Conservation (phyloP, 2,113 vertebrate species). For the Tychaedon coryphoeus region DNA sequence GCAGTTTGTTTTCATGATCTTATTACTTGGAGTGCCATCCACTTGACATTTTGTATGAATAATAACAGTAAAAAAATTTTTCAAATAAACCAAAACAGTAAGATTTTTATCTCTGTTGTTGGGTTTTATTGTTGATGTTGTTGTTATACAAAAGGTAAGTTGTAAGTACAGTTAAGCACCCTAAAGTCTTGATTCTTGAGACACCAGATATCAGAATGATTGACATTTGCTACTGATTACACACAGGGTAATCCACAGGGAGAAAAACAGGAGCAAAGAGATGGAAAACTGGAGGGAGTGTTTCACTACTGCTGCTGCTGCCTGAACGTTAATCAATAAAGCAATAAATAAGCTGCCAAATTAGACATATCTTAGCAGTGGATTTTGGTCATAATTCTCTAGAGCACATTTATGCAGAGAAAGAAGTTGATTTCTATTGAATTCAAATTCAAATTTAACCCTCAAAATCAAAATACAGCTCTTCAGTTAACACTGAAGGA, state of each 20-base stretch:
- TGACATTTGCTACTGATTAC: slow-evolving; percentile 12
- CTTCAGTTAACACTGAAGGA: neutral
- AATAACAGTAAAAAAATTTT: neutral
- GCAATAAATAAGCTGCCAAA: slow-evolving; percentile 56
- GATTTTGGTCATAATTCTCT: slow-evolving; percentile 50
- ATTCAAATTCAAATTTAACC: slow-evolving; percentile 49
- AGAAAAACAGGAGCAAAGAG: slow-evolving; percentile 10
- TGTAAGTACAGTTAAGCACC: neutral
- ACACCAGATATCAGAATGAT: neutral
- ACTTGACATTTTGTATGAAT: neutral
- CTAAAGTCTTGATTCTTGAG: neutral
- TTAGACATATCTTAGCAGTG: slow-evolving; percentile 10
- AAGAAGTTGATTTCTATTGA: slow-evolving; percentile 53
- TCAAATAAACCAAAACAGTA: neutral
- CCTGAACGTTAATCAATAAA: slow-evolving; percentile 63
- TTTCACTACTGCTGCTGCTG: slow-evolving; percentile 7
- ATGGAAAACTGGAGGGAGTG: neutral
- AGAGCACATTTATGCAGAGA: slow-evolving; percentile 1
- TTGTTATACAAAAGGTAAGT: neutral
- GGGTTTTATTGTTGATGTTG: neutral
- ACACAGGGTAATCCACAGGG: neutral
- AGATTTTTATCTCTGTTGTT: neutral
- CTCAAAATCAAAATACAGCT: slow-evolving; percentile 11
- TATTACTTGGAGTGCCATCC: neutral
- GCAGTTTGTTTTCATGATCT: neutral